Percentiles rank a stretch among this genome's conserved stretches.
Conservation (phyloP, 2,113 vertebrate species). For the Nasalis larvatus region DNA sequence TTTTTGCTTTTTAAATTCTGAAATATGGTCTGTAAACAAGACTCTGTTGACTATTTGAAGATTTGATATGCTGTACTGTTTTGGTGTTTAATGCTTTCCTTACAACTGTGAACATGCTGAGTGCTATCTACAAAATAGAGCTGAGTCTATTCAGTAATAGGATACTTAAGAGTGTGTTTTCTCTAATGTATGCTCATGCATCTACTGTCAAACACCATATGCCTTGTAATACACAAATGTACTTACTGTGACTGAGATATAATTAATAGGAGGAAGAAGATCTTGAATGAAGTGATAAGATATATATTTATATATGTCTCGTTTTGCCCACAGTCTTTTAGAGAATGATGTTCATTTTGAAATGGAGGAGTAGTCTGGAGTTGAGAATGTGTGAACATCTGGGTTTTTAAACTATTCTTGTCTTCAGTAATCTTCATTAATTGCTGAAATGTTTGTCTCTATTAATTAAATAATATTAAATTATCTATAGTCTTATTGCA, state of each 20-base stretch:
- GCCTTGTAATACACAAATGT: background rate
- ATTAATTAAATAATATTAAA: background rate
- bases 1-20: constrained; percentile 20
- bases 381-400: background rate
- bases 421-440: constrained; percentile 7
- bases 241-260: background rate
- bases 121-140: background rate
- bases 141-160: background rate
- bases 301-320: background rate
- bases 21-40: background rate
- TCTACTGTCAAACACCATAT: background rate
- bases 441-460: background rate
- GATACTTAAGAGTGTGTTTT: background rate
- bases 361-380: background rate
- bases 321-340: background rate
- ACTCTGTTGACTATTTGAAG: background rate
- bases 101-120: background rate
- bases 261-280: background rate
- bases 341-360: background rate
- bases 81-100: constrained; percentile 9
- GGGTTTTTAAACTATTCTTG: background rate
- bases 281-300: background rate
- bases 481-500: background rate
- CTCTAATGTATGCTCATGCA: background rate
- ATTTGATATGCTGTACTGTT: background rate